A percentile compares a stretch with the other conserved stretches of the same genome.
Evolutionary conservation across 92 coral and sea anemone genomes (phyloP).

Genomic region (Zoanthus solanderi): DNA sequence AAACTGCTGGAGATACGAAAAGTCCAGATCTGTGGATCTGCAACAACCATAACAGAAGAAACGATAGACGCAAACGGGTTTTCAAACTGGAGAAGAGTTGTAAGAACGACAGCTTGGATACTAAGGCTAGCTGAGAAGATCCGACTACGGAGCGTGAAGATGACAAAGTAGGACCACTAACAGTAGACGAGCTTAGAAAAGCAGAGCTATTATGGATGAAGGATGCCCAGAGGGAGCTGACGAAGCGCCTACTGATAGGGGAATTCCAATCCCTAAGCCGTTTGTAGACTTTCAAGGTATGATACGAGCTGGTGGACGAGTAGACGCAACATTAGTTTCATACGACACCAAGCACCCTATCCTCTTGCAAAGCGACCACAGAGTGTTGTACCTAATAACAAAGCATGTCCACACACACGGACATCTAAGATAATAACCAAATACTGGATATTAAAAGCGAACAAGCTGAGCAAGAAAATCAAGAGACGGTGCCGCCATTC

Average conservation of each 20-base stretch:
- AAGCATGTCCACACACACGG: slow-evolving; percentile 26
- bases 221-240: slow-evolving; percentile 49
- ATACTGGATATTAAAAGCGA: slow-evolving; percentile 64
- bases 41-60: background rate
- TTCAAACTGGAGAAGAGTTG: slow-evolving; percentile 21
- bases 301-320: slow-evolving; percentile 63
- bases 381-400: slow-evolving; percentile 34
- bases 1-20: background rate
- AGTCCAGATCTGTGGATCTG: background rate
- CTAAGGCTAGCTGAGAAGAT: slow-evolving; percentile 33
- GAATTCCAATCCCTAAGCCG: slow-evolving; percentile 66
- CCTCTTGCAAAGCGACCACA: slow-evolving; percentile 14
- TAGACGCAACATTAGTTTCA: slow-evolving; percentile 51
- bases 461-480: slow-evolving; percentile 53
- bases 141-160: background rate
- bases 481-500: slow-evolving; percentile 54
- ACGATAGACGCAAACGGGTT: background rate
- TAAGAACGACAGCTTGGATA: slow-evolving; percentile 39
- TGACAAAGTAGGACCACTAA: slow-evolving; percentile 50
- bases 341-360: slow-evolving; percentile 45
- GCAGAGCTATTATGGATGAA: slow-evolving; percentile 63
- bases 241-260: slow-evolving; percentile 43
- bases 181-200: slow-evolving; percentile 43
- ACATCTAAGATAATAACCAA: slow-evolving; percentile 51
- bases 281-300: slow-evolving; percentile 55